Percentiles rank a stretch among this genome's conserved stretches.
These are phyloP conservation scores for Erythrocercus mccallii DNA, from an alignment of 2,113 vertebrate genomes.

Conservation along the genomic window DNA sequence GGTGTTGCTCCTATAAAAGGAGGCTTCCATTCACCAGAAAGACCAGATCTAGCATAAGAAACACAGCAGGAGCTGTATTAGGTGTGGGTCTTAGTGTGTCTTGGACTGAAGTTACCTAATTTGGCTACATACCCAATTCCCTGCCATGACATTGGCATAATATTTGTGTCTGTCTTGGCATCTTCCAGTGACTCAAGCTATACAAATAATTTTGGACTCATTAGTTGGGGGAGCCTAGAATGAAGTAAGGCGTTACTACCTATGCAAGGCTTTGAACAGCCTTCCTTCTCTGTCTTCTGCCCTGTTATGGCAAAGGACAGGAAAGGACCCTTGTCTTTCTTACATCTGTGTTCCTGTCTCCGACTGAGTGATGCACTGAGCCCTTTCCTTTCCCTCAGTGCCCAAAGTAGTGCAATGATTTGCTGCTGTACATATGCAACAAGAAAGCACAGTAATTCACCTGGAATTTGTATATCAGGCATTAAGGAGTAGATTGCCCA, in stretches of 20 bases:
- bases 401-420: neutral
- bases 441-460: neutral
- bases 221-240: neutral
- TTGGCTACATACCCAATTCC: neutral
- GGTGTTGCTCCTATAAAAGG: neutral
- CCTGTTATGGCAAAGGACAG: neutral
- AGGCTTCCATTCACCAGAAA: neutral
- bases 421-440: neutral
- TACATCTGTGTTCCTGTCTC: rapidly evolving
- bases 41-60: neutral
- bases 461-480: neutral
- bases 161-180: neutral
- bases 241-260: neutral
- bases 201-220: neutral
- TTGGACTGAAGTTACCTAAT: neutral
- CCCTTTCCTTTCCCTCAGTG: neutral
- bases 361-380: neutral
- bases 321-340: neutral
- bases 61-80: neutral
- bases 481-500: neutral
- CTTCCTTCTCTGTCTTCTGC: neutral
- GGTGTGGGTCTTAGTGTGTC: neutral
- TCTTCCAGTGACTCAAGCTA: neutral
- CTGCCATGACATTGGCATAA: neutral
- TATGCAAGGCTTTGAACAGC: neutral